phyloP scores from a whole-genome alignment of 1,140 invertebrate genomes.

The Formica selysi region DNA sequence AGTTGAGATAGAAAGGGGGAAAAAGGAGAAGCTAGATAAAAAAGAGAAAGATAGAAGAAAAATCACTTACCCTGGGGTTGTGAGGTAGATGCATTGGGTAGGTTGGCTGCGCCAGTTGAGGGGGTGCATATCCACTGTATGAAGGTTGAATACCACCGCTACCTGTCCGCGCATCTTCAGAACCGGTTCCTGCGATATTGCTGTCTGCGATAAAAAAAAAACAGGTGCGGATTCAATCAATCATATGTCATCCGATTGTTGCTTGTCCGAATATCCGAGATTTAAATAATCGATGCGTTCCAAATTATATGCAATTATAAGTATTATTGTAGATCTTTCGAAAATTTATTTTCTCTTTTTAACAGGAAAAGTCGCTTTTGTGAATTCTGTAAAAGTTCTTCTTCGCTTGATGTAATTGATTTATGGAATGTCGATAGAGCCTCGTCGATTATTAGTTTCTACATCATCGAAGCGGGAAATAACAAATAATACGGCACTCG shows the following conservation, averaged over 20 bases:
- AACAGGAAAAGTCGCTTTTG: neutral
- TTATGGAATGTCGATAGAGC: neutral
- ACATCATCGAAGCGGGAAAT: slow-evolving; percentile 10
- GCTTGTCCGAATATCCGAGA: neutral
- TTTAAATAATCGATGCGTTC: slow-evolving; percentile 26
- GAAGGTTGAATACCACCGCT: slow-evolving; percentile 83
- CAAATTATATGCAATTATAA: neutral
- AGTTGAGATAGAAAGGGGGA: slow-evolving; percentile 41
- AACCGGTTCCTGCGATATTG: slow-evolving; percentile 84
- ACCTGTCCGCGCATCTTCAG: slow-evolving; percentile 84
- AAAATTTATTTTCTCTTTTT: neutral
- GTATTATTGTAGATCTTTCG: neutral
- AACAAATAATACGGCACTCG: slow-evolving; percentile 55
- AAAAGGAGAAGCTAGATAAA: neutral
- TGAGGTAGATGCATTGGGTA: slow-evolving; percentile 88
- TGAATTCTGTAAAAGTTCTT: neutral
- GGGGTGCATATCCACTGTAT: slow-evolving; percentile 81
- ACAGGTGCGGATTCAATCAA: slow-evolving; percentile 16
- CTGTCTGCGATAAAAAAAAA: slow-evolving; percentile 83
- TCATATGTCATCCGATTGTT: slow-evolving; percentile 28
- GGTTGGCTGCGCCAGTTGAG: slow-evolving; percentile 40
- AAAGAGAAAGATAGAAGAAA: neutral
- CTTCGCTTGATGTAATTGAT: neutral
- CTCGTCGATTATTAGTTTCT: slow-evolving; percentile 20
- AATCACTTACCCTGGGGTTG: slow-evolving; percentile 88